Conservation (phyloP, 2,888 invertebrate genomes). For the Xestia sexstrigata region DNA sequence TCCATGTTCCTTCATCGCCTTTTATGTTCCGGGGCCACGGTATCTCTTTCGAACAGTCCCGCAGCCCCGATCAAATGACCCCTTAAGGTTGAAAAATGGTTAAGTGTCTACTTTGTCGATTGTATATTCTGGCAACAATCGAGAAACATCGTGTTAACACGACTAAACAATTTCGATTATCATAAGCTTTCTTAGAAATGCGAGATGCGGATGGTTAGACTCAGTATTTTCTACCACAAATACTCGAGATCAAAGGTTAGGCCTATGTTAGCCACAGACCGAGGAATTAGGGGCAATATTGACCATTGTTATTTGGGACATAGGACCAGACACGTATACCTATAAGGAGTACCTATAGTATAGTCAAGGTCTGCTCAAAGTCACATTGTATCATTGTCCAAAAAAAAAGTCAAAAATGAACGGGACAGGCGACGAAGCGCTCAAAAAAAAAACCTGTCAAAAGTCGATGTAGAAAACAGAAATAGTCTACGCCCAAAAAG, state of each 20-base stretch:
- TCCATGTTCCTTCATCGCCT: too few relatives aligned
- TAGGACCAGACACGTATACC: too few relatives aligned
- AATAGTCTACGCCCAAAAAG: too few relatives aligned
- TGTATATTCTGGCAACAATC: background rate
- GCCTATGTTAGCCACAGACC: background rate
- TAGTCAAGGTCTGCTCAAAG: background rate
- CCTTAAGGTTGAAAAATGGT: background rate
- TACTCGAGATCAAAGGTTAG: background rate
- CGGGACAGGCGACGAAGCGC: too few relatives aligned
- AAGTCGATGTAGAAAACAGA: too few relatives aligned
- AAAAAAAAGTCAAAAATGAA: rapidly evolving
- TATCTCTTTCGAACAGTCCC: too few relatives aligned
- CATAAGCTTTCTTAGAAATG: background rate
- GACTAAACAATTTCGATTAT: background rate
- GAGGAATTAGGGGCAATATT: background rate
- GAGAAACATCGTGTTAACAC: too few relatives aligned
- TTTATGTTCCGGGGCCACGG: too few relatives aligned
- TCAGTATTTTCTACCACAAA: slow-evolving; percentile 7
- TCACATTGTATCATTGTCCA: background rate
- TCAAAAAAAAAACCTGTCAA: too few relatives aligned
- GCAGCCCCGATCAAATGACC: too few relatives aligned
- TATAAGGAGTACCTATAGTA: too few relatives aligned
- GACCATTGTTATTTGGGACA: background rate
- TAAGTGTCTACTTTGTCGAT: background rate
- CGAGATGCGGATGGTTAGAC: background rate